A percentile compares a stretch with the other conserved stretches of the same genome.
Evolutionary conservation across 2,113 vertebrate genomes (phyloP).

Genomic region (Platanista minor): DNA sequence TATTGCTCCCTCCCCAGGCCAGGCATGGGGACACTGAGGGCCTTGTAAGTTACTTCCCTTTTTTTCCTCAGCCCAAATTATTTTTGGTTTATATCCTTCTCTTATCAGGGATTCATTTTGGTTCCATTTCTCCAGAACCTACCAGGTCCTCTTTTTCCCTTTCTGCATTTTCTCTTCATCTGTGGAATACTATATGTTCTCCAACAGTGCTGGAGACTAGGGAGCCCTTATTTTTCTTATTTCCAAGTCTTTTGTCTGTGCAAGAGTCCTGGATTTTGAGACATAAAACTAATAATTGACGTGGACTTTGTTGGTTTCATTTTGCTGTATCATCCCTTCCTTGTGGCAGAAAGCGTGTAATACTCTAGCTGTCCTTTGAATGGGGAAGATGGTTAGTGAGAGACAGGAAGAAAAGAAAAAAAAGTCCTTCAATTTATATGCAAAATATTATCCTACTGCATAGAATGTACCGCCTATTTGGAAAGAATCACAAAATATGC

Average conservation of each 20-base stretch:
- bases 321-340: neutral
- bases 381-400: neutral
- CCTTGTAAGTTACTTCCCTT: neutral
- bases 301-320: neutral
- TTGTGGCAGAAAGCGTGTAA: neutral
- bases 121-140: neutral
- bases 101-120: neutral
- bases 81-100: neutral
- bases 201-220: neutral
- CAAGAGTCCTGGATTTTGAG: neutral
- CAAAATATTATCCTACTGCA: neutral
- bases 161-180: neutral
- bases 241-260: neutral
- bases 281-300: neutral
- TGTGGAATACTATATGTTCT: neutral
- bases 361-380: neutral
- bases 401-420: neutral
- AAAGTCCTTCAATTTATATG: neutral
- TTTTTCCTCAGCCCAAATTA: neutral
- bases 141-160: neutral
- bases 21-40: neutral
- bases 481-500: neutral
- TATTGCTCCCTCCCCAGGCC: neutral
- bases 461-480: neutral
- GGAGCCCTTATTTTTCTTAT: neutral